These are phyloP conservation scores for Meriones psammophilus DNA, from an alignment of 2,797 vertebrate genomes.

Conservation along the genomic window DNA sequence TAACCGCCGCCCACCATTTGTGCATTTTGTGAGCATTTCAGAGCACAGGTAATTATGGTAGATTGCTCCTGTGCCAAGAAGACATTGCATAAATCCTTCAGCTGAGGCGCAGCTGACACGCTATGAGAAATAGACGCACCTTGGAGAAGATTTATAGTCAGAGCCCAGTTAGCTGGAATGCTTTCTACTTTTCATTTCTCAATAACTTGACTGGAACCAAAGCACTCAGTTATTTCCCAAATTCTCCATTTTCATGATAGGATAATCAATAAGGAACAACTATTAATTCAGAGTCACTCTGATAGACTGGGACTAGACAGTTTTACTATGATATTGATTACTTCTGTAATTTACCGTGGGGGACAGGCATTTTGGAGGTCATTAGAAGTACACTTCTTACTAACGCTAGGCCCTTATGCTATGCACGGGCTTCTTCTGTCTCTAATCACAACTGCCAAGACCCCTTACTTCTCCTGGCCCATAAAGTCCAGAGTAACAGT, in stretches of 20 bases:
- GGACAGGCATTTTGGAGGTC: slow-evolving; percentile 73
- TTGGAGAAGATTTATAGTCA: slow-evolving; percentile 87
- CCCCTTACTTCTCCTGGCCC: background rate
- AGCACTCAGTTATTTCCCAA: slow-evolving; percentile 85
- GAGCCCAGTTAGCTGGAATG: slow-evolving; percentile 79
- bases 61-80: slow-evolving; percentile 78
- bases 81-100: slow-evolving; percentile 86
- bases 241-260: slow-evolving; percentile 80
- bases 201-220: slow-evolving; percentile 83
- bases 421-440: background rate
- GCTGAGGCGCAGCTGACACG: slow-evolving; percentile 82
- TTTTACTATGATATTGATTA: slow-evolving; percentile 86
- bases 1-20: slow-evolving; percentile 80
- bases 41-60: slow-evolving; percentile 85
- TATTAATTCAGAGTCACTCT: slow-evolving; percentile 87
- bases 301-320: slow-evolving; percentile 82
- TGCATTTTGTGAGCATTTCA: slow-evolving; percentile 83
- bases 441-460: background rate
- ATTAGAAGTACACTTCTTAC: slow-evolving; percentile 46
- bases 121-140: slow-evolving; percentile 83
- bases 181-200: slow-evolving; percentile 86
- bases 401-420: background rate
- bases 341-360: slow-evolving; percentile 81
- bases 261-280: slow-evolving; percentile 85
- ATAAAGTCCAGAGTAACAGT: fast-evolving